Evolutionary conservation across 2,797 vertebrate genomes (phyloP).

Genomic region (Pipistrellus kuhlii): DNA sequence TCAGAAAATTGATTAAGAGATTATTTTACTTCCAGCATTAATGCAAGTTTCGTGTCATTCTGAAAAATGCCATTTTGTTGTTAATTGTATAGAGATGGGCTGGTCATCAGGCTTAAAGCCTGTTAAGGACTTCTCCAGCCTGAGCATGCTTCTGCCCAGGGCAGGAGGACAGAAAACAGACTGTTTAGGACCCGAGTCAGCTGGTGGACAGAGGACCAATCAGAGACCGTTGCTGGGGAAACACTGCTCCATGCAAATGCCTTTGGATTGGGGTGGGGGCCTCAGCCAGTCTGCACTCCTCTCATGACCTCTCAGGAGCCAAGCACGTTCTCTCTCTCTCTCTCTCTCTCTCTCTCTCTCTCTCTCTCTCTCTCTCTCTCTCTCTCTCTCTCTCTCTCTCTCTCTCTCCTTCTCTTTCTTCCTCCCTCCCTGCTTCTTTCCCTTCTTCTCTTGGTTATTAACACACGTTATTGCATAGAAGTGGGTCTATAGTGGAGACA

Average conservation of each 20-base stretch:
- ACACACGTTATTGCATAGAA: not conserved
- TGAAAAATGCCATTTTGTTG: not conserved
- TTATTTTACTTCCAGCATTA: not conserved
- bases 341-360: not conserved
- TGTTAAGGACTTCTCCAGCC: not conserved
- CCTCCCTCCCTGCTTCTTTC: accelerated
- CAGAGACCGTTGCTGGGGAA: constrained; percentile 61
- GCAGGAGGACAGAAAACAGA: not conserved
- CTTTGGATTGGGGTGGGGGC: not conserved
- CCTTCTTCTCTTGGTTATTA: not conserved
- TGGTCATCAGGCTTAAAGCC: not conserved
- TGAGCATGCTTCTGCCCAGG: not conserved
- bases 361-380: not conserved
- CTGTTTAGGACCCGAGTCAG: not conserved
- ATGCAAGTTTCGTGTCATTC: not conserved
- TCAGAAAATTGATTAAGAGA: not conserved
- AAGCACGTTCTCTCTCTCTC: not conserved
- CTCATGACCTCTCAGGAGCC: not conserved
- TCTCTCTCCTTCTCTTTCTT: accelerated
- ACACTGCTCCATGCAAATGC: not conserved
- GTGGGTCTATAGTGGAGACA: not conserved
- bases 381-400: not conserved
- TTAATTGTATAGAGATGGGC: not conserved
- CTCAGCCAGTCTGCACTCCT: not conserved
- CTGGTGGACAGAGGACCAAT: constrained; percentile 37